Evolutionary conservation across 2,888 invertebrate genomes (phyloP), one percentile per base, ranked within the genome.

Genomic region (Panorpa germanica): DNA sequence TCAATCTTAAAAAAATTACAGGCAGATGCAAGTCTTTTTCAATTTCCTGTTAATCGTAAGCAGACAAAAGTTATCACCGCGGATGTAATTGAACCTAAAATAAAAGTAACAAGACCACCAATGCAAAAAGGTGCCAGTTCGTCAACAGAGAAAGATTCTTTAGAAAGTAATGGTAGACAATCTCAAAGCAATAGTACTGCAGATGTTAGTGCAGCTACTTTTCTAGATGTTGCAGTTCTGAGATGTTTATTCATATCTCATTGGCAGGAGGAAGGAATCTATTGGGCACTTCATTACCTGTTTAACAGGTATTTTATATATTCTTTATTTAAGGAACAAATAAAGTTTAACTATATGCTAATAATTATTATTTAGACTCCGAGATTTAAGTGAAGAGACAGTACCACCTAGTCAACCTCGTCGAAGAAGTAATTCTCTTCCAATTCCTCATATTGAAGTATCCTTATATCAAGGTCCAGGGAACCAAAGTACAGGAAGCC

Each of bases 231-330:
- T 1, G 90, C 93, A 3, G 93, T 96, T 0, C 55, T 99, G 31
- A 66, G 96, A 29, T 95, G 96, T 49, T 63, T 99, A 9, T 93
- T 98, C 48, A 81, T 93, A 35, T 71, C 86, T 0, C 90, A 93
- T 46, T 99, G 98, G 98, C 80, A 86, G 47, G 95, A 96, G 49
- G 95, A 96, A 50, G 98, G 98, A 0, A 78, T 96, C 8, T 86
- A 82, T 51, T 98, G 98, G 98, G 91, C 90, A 9, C 56, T 96
- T 17, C 82, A 86, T 49, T 95, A 80, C 54, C 59, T 88, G 37
- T 82, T 82, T 44, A 83, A 86, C 47, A 70, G 88, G 86, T 83
- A 45, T 38, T 37, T 38, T 24, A 14, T 35, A 34, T 15, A 13
- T 31, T 21, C 13, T 16, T 26, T 24, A 18, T 13, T 25, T 22